Base-by-base conservation (phyloP, 1,140 invertebrate species). In the Sminthurides bifidus region DNA sequence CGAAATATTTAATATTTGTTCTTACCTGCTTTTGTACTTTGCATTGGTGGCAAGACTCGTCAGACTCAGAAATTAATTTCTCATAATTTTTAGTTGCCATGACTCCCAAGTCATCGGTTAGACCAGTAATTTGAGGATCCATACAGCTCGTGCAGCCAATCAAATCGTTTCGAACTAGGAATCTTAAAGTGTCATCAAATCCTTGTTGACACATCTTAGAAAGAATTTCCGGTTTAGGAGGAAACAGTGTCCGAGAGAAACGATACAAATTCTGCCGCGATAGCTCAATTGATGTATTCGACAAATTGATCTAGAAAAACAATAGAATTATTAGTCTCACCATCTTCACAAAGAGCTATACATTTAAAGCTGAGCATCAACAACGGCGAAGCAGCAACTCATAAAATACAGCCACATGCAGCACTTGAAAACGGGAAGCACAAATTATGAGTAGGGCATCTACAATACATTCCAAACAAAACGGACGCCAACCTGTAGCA, bases 131-230 rank as follows among this genome's bases (percentile, higher is more conserved):
- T 64, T 87, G 84, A 3, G 88, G 83, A 0, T 85, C 81, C 24
- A 92, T 73, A 70, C 88, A 92, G 37, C 83, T 75, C 0, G 82
- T 85, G 67, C 88, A 92, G 60, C 81, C 86, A 52, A 92, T 88
- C 48, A 92, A 72, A 71, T 91, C 92, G 69, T 94, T 93, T 56
- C 83, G 80, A 61, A 93, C 89, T 44, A 98, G 73, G 73, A 93
- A 98, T 52, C 84, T 78, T 0, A 97, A 75, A 0, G 92, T 89
- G 72, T 98, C 94, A 65, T 96, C 91, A 70, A 97, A 98, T 19
- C 92, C 94, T 74, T 97, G 92, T 66, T 93, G 87, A 70, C 93
- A 97, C 81, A 98, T 94, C 65, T 89, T 87, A 56, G 88, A 91
- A 19, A 91, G 72, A 56, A 77, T 68, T 74, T 97, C 92, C 2